Evolutionary conservation across 1,140 invertebrate species (phyloP).

Genomic region (Penaeus indicus): DNA sequence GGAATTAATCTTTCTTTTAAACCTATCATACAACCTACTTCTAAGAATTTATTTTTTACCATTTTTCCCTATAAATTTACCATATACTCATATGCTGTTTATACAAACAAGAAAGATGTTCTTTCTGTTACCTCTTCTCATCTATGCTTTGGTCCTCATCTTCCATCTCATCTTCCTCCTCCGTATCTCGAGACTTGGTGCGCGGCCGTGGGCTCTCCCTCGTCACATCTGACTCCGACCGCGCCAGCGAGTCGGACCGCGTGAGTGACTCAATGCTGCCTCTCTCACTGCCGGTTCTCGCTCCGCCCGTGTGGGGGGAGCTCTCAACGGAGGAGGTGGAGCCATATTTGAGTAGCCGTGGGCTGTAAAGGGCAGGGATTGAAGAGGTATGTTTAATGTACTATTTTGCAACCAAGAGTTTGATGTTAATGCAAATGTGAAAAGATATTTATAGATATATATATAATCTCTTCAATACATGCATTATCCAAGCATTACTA

Average conservation of each 20-base stretch:
- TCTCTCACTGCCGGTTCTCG: slow-evolving; percentile 53
- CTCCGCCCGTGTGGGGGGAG: slow-evolving; percentile 61
- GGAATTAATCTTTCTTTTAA: not conserved
- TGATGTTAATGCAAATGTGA: too few species aligned
- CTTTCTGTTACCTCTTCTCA: slow-evolving; percentile 40
- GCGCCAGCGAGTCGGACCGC: slow-evolving; percentile 60
- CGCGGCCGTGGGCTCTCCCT: slow-evolving; percentile 58
- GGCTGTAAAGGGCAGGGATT: slow-evolving; percentile 32
- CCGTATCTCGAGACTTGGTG: slow-evolving; percentile 54
- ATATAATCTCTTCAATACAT: too few species aligned
- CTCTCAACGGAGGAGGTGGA: slow-evolving; percentile 66
- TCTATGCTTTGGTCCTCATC: slow-evolving; percentile 60
- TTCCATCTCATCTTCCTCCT: slow-evolving; percentile 64
- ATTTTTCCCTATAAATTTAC: too few species aligned
- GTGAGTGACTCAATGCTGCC: slow-evolving; percentile 65
- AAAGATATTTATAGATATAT: too few species aligned
- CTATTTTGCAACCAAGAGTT: too few species aligned
- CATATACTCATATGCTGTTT: not conserved
- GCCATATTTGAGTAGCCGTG: slow-evolving; percentile 63
- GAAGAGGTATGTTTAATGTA: too few species aligned
- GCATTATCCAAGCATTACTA: too few species aligned
- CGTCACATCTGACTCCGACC: slow-evolving; percentile 61
- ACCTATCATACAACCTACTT: not conserved
- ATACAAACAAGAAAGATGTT: not conserved
- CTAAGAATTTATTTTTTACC: not conserved